Base-by-base conservation (phyloP, 1,140 invertebrate genomes). In the Drosophila sulfurigaster region DNA sequence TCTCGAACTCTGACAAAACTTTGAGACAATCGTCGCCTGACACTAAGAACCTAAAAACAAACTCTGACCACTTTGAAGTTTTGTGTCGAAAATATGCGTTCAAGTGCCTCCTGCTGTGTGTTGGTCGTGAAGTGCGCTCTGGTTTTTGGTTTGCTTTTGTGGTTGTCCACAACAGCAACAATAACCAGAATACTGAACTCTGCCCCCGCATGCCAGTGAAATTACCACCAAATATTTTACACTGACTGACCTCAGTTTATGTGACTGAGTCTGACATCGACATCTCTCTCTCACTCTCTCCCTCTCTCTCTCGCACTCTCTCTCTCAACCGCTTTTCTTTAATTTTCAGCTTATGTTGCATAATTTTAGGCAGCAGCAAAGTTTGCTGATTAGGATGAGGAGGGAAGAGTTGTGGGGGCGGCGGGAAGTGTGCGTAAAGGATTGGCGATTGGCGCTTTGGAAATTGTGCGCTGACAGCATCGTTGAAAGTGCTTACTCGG, bases 261-360 rank as follows among this genome's bases (percentile, higher is more conserved):
- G 30, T 54, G 5, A 35, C 54, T 57, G 28, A 16, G 0, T 3
- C 46, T 6, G 8, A 15, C 46, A 25, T 25, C 20, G 20, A 25
- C 3, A 25, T 1, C n/a, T 5, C 6, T 8, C 11, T 32, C n/a
- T 20, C 30, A 3, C 8, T n/a, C 20, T 8, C 38, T n/a, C n/a
- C n/a, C 20, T 8, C 38, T 1, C n/a, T 5, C 6, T 8, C 11
- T 32, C n/a, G n/a, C 30, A 3, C 8, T n/a, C 7, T 13, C 7
- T 0, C 11, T 13, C 7, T 3, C 13, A 7, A n/a, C n/a, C 45
- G 45, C 57, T 70, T 66, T 68, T 82, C 68, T 82, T 82, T 86
- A 86, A 88, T 86, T 86, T 86, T 82, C 79, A 87, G 82, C 87
- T 87, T 86, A 82, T 87, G 72, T 82, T 87, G 82, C 83, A 88